Evolutionary conservation across 2,797 vertebrate species (phyloP), one percentile per base, ranked within the genome.

Genomic region (Furcifer pardalis): DNA sequence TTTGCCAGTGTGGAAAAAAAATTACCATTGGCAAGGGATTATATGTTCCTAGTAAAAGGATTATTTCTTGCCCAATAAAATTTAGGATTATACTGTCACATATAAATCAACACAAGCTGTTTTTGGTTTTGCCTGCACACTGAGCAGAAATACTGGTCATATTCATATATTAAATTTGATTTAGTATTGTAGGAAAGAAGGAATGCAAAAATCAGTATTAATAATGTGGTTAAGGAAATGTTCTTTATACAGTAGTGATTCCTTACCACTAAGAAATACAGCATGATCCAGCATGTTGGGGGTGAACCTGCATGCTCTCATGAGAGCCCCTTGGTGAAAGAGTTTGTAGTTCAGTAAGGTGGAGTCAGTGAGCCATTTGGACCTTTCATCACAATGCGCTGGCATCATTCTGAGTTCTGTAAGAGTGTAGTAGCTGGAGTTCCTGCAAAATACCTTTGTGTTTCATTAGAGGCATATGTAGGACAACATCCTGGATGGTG

Each of bases 111-210:
- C 35, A 40, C 79, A 56, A 71, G 13, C 46, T 5, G 1, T 81
- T 46, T 12, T 44, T 21, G 37, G 32, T 0, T 86, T 80, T 71
- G 42, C 32, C 12, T 59, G 27, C 44, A 44, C 37, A 49, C 19
- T 17, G 21, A 0, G 0, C 71, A 15, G 32, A 60, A 76, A 82
- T 52, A 9, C 30, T 77, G 13, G 30, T 17, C 66, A 60, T 85
- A 35, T 75, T 85, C 60, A 83, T 19, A 19, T 23, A 66, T 83
- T 84, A 82, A 62, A 69, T 72, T 88, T 66, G 44, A 23, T 84
- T 56, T 79, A 75, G 60, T 35, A 63, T 69, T 8, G 63, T 27
- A 32, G 44, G 19, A 49, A 74, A 9, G 73, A 72, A 74, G 9
- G 73, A 72, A 59, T 91, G 71, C 35, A 77, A 68, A 37, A 79